These are phyloP conservation scores for Caloenas nicobarica DNA, from an alignment of 2,113 vertebrate species.

Conservation along the genomic window DNA sequence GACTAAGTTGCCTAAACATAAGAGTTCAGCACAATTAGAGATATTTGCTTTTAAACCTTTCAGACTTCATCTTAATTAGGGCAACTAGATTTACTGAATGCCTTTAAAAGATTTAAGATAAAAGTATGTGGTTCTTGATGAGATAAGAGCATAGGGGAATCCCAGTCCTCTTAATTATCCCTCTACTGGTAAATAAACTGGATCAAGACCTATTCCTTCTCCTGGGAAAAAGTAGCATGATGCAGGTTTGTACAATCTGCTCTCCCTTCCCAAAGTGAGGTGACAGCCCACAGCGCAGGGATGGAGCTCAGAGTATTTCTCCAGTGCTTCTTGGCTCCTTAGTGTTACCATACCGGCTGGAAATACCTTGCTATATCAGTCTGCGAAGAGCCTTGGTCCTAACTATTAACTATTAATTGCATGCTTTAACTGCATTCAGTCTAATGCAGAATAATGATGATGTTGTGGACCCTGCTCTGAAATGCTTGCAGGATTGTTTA, in stretches of 20 bases:
- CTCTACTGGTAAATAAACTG: background rate
- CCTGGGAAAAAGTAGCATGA: background rate
- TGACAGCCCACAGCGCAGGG: background rate
- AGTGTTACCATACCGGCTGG: background rate
- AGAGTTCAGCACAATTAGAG: background rate
- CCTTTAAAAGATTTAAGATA: background rate
- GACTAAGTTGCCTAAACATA: background rate
- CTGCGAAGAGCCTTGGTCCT: background rate
- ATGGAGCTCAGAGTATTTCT: background rate
- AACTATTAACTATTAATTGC: background rate
- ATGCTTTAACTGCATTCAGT: background rate
- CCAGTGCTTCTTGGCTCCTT: background rate
- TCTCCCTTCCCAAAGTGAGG: background rate
- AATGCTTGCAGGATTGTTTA: background rate
- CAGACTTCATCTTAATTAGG: background rate
- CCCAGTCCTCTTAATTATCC: background rate
- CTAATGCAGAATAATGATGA: background rate
- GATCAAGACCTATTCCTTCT: background rate
- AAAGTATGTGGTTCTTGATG: background rate
- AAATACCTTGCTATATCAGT: background rate
- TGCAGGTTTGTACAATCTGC: background rate
- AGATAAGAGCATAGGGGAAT: background rate
- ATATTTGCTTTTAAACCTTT: background rate
- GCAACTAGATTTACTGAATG: background rate
- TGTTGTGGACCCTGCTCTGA: background rate